phyloP scores from a whole-genome alignment of 2,888 invertebrate species.

The Molorchus minor region DNA sequence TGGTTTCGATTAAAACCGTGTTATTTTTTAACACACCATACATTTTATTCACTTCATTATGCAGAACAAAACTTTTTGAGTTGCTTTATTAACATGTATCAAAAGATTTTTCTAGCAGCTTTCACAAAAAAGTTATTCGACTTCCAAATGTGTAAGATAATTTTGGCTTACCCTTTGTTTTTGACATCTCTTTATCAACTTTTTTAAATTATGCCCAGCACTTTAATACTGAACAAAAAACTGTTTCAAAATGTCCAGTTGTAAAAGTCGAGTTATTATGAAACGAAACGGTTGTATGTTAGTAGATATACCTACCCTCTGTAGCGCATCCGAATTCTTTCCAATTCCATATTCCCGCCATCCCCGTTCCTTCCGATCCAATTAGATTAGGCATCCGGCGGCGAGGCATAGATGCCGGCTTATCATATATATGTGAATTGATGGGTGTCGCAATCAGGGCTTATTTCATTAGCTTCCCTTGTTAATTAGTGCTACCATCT shows the following conservation, averaged over 20 bases:
- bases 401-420: constrained; percentile 36
- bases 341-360: neutral
- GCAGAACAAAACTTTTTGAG: too few species aligned
- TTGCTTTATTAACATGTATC: too few species aligned
- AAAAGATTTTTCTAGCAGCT: too few species aligned
- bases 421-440: constrained; percentile 50
- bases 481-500: constrained; percentile 60
- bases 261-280: neutral
- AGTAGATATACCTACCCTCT: constrained; percentile 18
- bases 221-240: too few species aligned
- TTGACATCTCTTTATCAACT: too few species aligned
- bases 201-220: too few species aligned
- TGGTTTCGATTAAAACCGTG: too few species aligned
- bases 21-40: too few species aligned
- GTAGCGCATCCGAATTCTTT: constrained; percentile 1
- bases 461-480: constrained; percentile 62
- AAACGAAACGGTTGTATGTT: neutral
- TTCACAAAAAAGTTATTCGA: too few species aligned
- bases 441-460: constrained; percentile 61
- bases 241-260: neutral
- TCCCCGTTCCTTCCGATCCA: neutral
- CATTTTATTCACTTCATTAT: too few species aligned
- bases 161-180: too few species aligned
- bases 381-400: constrained; percentile 11
- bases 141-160: too few species aligned